Base-by-base conservation (phyloP, 2,888 invertebrate genomes). In the Acholoe squamosa region DNA sequence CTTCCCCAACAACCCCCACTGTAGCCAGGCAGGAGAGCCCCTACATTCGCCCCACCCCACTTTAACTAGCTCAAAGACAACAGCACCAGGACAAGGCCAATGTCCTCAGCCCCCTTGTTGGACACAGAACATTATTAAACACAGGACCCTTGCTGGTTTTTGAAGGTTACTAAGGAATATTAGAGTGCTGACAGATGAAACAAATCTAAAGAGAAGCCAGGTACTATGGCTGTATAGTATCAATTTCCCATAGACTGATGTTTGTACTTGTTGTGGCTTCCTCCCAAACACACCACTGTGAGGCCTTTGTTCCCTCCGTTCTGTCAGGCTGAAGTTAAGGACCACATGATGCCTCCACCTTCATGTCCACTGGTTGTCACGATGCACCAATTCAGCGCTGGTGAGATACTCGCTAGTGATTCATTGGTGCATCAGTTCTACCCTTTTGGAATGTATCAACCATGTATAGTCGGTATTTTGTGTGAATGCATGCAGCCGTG, bases 241-340 rank as follows among this genome's bases (percentile, higher is more conserved):
- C 3, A n/a, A 61, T 61, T n/a, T 1, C n/a, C 19, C n/a, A 3
- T 61, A n/a, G 22, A n/a, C 19, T 54, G 54, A 61, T 3, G n/a
- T 19, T 61, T 61, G 61, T 19, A 1, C 61, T 61, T 61, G 12
- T 19, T 54, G 61, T n/a, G 25, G 80, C 80, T 43, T 14, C 80
- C 80, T 33, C 14, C 80, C 80, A 80, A 80, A 80, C 80, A 80
- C 80, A 80, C 80, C 80, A 80, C 5, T 80, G 43, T 80, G 25
- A 28, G 71, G 71, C 61, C 61, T n/a, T 61, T 61, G 19, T n/a
- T 61, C 61, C 61, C 19, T 61, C 5, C 5, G 61, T 19, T 12
- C 61, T 12, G 22, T n/a, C 61, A 76, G 28, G 25, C 76, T 31
- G 76, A 76, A 76, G 25, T 14, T 76, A n/a, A n/a, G n/a, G n/a